Conservation (phyloP, 2,888 invertebrate genomes). For the Conus canariensis region DNA sequence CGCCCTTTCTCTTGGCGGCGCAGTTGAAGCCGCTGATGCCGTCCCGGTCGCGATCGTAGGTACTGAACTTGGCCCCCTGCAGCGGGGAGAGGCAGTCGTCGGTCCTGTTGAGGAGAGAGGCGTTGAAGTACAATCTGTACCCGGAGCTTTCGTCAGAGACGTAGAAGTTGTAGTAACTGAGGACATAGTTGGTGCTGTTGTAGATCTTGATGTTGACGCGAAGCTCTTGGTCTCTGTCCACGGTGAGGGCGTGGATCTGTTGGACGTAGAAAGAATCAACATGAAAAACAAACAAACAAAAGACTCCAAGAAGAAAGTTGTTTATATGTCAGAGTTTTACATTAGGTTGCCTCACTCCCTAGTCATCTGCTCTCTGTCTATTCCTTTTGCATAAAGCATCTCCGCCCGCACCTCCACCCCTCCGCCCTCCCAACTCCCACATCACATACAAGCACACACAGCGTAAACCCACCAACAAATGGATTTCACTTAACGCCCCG, state of each 20-base stretch:
- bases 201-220: conserved; percentile 23
- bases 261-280: too few relatives aligned
- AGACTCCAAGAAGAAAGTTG: neutral
- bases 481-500: too few relatives aligned
- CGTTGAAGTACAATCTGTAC: conserved; percentile 1
- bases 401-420: too few relatives aligned
- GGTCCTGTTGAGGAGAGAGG: neutral
- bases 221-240: neutral
- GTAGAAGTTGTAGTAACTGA: neutral
- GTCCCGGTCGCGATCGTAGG: conserved; percentile 37
- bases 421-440: too few relatives aligned
- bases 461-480: too few relatives aligned
- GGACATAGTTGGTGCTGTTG: neutral
- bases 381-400: too few relatives aligned
- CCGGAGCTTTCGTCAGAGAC: neutral
- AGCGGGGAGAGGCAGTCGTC: conserved; percentile 40
- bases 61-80: conserved; percentile 29
- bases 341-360: neutral
- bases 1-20: conserved; percentile 12
- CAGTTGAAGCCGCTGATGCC: conserved; percentile 22
- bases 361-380: too few relatives aligned
- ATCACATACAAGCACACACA: too few relatives aligned
- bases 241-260: conserved; percentile 36
- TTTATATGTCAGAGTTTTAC: too few relatives aligned
- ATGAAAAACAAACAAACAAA: neutral